Evolutionary conservation across 2,797 vertebrate genomes (phyloP).

Genomic region (Triplophysa bombifrons): DNA sequence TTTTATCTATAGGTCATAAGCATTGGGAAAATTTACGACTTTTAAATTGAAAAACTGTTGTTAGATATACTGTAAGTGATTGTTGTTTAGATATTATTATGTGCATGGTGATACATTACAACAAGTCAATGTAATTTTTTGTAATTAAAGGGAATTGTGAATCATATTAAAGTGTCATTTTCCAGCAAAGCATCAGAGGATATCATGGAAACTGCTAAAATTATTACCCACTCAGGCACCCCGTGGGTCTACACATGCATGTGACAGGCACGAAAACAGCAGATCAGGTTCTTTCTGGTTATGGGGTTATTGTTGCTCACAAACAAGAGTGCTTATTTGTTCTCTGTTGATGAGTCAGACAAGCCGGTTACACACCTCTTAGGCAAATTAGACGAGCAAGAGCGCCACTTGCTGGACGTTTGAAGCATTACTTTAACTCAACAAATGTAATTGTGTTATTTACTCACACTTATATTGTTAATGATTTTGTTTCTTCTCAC

Average conservation of each 20-base stretch:
- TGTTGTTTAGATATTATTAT: not conserved
- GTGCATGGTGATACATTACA: not conserved
- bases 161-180: conserved; percentile 39
- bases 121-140: not conserved
- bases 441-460: too few relatives aligned
- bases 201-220: conserved; percentile 60
- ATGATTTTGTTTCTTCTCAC: not conserved
- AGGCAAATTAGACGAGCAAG: conserved; percentile 4
- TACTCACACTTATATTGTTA: not conserved
- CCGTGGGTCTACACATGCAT: conserved; percentile 45
- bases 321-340: conserved; percentile 41
- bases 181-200: not conserved
- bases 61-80: not conserved
- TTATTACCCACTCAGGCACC: conserved; percentile 45
- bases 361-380: conserved; percentile 17
- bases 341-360: conserved; percentile 12
- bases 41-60: not conserved
- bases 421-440: not conserved
- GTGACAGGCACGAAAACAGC: conserved; percentile 11
- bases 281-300: conserved; percentile 20
- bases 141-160: conserved; percentile 11
- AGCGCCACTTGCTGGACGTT: conserved; percentile 67
- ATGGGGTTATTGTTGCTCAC: conserved; percentile 40
- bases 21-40: not conserved
- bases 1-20: conserved; percentile 14